Evolutionary conservation across 2,888 invertebrate species (phyloP).

Genomic region (Cotesia congregata): DNA sequence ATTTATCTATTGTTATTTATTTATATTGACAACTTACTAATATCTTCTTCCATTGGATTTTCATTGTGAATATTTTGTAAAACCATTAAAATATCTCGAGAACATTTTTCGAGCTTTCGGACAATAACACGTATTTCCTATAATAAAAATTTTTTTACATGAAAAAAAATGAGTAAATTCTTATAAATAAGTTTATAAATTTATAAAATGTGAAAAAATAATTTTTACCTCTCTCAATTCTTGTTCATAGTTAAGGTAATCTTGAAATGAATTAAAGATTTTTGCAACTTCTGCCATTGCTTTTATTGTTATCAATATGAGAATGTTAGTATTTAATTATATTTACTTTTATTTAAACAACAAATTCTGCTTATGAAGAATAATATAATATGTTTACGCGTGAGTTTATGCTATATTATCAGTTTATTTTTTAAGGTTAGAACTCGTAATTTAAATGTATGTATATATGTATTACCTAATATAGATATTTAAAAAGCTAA

Average conservation of each 20-base stretch:
- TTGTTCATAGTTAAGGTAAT: conserved; percentile 83
- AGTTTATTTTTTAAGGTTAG: background rate
- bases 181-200: background rate
- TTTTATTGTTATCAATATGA: background rate
- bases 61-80: conserved; percentile 87
- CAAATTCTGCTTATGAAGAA: background rate
- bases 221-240: conserved; percentile 81
- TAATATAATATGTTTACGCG: background rate
- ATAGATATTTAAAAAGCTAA: no score
- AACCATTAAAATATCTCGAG: conserved; percentile 83
- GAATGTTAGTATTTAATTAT: background rate
- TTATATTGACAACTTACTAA: conserved; percentile 63
- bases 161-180: background rate
- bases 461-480: no score
- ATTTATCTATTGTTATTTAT: no score
- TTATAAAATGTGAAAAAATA: background rate
- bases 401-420: background rate
- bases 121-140: conserved; percentile 80
- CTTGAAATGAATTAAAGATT: conserved; percentile 84
- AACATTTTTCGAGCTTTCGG: conserved; percentile 83
- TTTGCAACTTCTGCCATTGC: conserved; percentile 73
- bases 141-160: background rate
- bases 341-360: background rate
- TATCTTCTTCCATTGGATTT: conserved; percentile 77
- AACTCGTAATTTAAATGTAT: background rate